These are phyloP conservation scores for Lepidurus packardi DNA, from an alignment of 1,140 invertebrate genomes.

Conservation along the genomic window DNA sequence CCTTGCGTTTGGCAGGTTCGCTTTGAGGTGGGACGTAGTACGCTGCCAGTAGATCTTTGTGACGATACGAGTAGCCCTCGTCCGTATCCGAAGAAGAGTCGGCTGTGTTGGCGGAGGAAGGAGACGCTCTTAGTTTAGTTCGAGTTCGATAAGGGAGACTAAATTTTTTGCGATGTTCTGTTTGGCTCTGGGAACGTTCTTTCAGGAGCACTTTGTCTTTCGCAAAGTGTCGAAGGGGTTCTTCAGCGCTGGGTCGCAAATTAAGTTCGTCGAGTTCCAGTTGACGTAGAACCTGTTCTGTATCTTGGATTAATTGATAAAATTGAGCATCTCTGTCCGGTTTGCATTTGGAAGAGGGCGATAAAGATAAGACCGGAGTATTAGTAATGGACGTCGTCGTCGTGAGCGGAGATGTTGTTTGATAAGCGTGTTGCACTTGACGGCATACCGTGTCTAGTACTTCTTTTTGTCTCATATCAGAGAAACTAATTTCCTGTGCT, in stretches of 20 bases:
- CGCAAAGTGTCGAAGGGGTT: slow-evolving; percentile 23
- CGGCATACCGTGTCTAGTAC: not conserved
- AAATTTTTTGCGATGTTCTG: not conserved
- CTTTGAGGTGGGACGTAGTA: not conserved
- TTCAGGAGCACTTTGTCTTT: not conserved
- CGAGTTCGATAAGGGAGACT: not conserved
- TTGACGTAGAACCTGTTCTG: slow-evolving; percentile 29
- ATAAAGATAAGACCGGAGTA: not conserved
- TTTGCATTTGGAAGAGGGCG: not conserved
- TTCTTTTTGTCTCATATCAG: not conserved
- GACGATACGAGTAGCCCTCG: not conserved
- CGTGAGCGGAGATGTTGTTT: not conserved
- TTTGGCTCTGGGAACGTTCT: not conserved
- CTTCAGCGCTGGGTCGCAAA: not conserved
- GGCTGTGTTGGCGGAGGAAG: not conserved
- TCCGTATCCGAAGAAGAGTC: not conserved
- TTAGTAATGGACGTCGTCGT: not conserved
- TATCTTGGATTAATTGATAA: slow-evolving; percentile 28
- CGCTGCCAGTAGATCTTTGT: not conserved
- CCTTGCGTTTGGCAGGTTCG: slow-evolving; percentile 5
- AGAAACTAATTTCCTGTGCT: not conserved
- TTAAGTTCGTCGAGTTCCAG: slow-evolving; percentile 31
- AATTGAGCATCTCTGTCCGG: slow-evolving; percentile 8
- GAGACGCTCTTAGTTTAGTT: not conserved
- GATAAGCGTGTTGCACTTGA: not conserved